Conservation (phyloP, 2,888 invertebrate genomes). For the Myopa tessellatipennis region DNA sequence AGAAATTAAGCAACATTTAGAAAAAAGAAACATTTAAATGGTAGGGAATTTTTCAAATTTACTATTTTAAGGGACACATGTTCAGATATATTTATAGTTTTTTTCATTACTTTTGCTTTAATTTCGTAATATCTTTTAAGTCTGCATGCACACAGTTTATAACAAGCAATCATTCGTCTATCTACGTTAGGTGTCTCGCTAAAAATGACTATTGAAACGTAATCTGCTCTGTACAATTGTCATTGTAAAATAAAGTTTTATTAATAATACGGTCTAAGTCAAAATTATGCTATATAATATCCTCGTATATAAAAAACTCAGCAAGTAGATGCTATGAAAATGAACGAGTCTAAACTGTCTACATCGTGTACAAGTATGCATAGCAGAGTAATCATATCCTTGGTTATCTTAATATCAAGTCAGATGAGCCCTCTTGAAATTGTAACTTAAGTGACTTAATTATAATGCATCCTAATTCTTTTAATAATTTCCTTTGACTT, state of each 20-base stretch:
- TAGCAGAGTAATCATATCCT: too few species aligned
- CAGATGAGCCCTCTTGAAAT: not conserved
- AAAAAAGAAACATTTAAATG: conserved; percentile 39
- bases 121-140: conserved; percentile 27
- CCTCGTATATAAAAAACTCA: not conserved
- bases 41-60: conserved; percentile 38
- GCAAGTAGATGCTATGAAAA: not conserved
- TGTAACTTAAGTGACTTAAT: not conserved
- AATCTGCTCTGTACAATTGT: too few species aligned
- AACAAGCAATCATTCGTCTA: not conserved
- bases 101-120: conserved; percentile 33
- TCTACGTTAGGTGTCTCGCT: not conserved
- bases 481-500: not conserved
- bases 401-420: too few species aligned
- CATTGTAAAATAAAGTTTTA: not conserved
- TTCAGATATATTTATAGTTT: conserved; percentile 42
- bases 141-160: conserved; percentile 48
- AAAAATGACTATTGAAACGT: not conserved
- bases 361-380: too few species aligned
- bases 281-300: not conserved
- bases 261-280: conserved; percentile 12
- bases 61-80: conserved; percentile 33
- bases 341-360: too few species aligned
- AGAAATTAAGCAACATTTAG: conserved; percentile 47
- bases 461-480: not conserved